Evolutionary conservation across 2,113 vertebrate species (phyloP), one percentile per base, ranked within the genome.

Genomic region (Mus pahari): DNA sequence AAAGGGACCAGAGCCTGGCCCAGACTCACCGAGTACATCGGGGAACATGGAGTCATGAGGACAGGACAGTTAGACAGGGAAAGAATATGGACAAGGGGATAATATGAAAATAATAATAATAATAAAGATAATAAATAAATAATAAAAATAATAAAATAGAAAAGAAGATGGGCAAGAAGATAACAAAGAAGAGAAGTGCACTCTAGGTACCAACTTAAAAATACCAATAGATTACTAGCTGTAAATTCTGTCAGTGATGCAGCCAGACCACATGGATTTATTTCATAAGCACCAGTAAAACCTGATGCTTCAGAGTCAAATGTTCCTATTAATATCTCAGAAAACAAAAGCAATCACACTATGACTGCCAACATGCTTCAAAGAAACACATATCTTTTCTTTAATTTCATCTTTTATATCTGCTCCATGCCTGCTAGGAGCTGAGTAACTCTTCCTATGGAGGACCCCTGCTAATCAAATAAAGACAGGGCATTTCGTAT

Each of bases 401-500:
- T 28, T n/a, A 53, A 55, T 83, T 89, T 55, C 22, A 53, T 75
- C n/a, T 96, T 90, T 94, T 42, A 9, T 31, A 87, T 68, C n/a
- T 68, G 12, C 24, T 75, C 7, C 28, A 33, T 22, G 10, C 45
- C 45, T n/a, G 31, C 71, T 55, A 50, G n/a, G 66, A 71, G 33
- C 45, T 42, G 4, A 93, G 14, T 64, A 58, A n/a, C 33, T 50
- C 53, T 90, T 86, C 64, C 66, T 55, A 6, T 68, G 48, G n/a
- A 86, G 5, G 13, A 36, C 22, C 71, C 20, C 10, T 83, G 39
- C 12, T 58, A 83, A 71, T 53, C 77, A 92, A 31, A 66, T 73
- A 4, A 39, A 48, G 70, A 50, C 45, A 82, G 5, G 5, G 22
- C n/a, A 79, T 86, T 93, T 87, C 20, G 8, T n/a, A 11, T 7